Conservation (phyloP, 2,888 invertebrate species). For the Cheilosia urbana region DNA sequence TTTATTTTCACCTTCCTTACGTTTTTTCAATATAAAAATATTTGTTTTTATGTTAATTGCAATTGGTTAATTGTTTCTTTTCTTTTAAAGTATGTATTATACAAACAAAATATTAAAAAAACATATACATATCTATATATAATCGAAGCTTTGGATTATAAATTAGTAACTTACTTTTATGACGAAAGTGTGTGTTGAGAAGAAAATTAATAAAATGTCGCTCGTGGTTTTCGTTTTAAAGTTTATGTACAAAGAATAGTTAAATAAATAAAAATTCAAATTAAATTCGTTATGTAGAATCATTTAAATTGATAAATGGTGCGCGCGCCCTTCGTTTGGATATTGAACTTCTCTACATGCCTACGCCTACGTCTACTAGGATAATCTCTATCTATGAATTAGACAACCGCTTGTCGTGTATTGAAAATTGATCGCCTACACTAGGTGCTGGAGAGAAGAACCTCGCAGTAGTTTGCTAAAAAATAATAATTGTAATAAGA, state of each 20-base stretch:
- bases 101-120: conserved; percentile 54
- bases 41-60: conserved; percentile 54
- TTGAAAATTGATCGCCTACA: conserved; percentile 58
- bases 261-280: conserved; percentile 73
- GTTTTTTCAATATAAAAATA: conserved; percentile 59
- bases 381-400: conserved; percentile 68
- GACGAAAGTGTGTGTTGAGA: conserved; percentile 41
- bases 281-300: conserved; percentile 72
- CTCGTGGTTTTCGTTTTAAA: conserved; percentile 27
- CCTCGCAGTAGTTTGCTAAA: conserved; percentile 46
- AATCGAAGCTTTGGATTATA: conserved; percentile 73
- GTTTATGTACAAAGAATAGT: conserved; percentile 70
- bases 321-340: conserved; percentile 42
- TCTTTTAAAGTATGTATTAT: conserved; percentile 43
- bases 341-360: conserved; percentile 66
- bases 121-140: conserved; percentile 36
- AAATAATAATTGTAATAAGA: conserved; percentile 27
- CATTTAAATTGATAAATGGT: conserved; percentile 5
- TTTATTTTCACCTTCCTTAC: conserved; percentile 2
- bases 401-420: conserved; percentile 60
- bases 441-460: conserved; percentile 67
- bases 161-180: conserved; percentile 50
- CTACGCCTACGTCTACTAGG: conserved; percentile 72
- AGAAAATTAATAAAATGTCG: conserved; percentile 35
- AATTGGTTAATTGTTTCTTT: conserved; percentile 45